Evolutionary conservation across 2,888 invertebrate species (phyloP), one percentile per base, ranked within the genome.

Genomic region (Dasypolia templi): DNA sequence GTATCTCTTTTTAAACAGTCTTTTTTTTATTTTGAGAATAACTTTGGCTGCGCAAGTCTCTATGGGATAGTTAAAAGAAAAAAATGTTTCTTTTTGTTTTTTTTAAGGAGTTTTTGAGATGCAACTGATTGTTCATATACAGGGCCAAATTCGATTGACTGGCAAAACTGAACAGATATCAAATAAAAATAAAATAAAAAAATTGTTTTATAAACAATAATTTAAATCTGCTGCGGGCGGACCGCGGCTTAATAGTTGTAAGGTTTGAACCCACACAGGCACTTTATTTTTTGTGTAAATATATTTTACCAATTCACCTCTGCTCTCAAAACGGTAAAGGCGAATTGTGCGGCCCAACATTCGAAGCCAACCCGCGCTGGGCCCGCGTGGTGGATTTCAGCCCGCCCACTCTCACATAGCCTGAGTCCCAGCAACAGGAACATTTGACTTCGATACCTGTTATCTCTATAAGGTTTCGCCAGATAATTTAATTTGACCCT

Each of bases 1-100:
- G 89, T 88, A 84, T 86, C 61, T 78, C 82, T 80, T 71, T 46
- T 59, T 51, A 42, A 62, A 84, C 87, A 88, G 89, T 89, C 89
- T 89, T 88, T 65, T 85, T 80, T 85, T 77, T 49, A 62, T 65
- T 58, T 65, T 59, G 80, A 56, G 32, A 72, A 82, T 72, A 35
- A 59, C 83, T 86, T 86, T 86, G 86, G 86, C 79, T 83, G 73
- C 19, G 9, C 19, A 42, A 80, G 86, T 80, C 75, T 84, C 76
- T 75, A 51, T 56, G 61, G 71, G 63, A 63, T 61, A 42, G 26
- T 72, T 39, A 39, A 69, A 69, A n/a, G 32, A 66, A 63, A 69
- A n/a, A 66, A 35, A 0, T 26, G 51, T 35, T 61, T 62, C n/a
- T 22, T 67, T 26, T 32, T 42, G 42, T 46, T 55, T 26, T 55